A percentile compares a stretch with the other conserved stretches of the same genome.
These are phyloP conservation scores for Ophion slaviceki DNA, from an alignment of 2,888 invertebrate genomes.

Conservation along the genomic window DNA sequence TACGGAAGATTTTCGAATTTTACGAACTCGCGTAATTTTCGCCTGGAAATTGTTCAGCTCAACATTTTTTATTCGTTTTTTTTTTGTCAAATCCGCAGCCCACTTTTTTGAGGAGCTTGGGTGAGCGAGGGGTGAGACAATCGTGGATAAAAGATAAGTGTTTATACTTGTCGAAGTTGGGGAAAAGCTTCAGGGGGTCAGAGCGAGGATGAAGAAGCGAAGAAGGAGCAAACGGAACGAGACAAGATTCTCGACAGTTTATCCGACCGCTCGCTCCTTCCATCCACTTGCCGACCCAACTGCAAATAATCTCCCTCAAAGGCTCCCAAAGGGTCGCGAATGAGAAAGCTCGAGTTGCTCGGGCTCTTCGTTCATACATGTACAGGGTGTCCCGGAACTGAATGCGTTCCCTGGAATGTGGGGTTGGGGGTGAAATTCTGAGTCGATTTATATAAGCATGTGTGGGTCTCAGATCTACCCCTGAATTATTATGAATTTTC, in stretches of 20 bases:
- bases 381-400: neutral
- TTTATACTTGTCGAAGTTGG: constrained; percentile 12
- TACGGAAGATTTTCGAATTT: neutral
- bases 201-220: constrained; percentile 11
- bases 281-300: constrained; percentile 30
- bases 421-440: too few relatives aligned
- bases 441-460: too few relatives aligned
- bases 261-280: constrained; percentile 43
- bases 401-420: too few relatives aligned
- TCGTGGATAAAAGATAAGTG: neutral
- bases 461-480: too few relatives aligned
- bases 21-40: neutral
- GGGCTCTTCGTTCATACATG: constrained; percentile 2
- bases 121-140: neutral
- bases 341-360: constrained; percentile 52
- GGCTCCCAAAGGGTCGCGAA: constrained; percentile 64
- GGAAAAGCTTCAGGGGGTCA: constrained; percentile 16
- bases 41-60: neutral
- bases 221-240: constrained; percentile 40
- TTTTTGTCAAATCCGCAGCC: neutral
- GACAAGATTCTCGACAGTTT: constrained; percentile 54
- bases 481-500: neutral
- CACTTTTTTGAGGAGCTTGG: neutral
- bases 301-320: constrained; percentile 64
- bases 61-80: neutral